Evolutionary conservation across 2,797 vertebrate genomes (phyloP).

Genomic region (Ctenochaetus hawaiiensis): DNA sequence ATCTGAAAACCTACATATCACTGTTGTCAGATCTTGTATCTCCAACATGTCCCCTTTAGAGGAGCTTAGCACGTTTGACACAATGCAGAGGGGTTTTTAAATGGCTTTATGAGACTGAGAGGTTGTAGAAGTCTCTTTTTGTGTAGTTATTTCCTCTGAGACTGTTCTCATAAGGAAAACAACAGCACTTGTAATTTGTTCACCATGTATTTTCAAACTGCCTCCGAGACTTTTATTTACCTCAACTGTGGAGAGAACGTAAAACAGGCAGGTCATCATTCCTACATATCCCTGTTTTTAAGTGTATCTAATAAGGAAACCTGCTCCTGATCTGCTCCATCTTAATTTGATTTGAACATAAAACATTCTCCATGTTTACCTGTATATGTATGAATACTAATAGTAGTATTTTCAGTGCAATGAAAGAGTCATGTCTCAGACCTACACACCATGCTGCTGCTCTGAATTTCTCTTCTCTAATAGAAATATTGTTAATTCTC

Average conservation of each 20-base stretch:
- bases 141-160: neutral
- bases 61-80: neutral
- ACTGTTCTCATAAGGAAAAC: constrained; percentile 14
- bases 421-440: neutral
- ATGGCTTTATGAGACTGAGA: neutral
- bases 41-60: neutral
- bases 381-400: too few relatives aligned
- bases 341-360: constrained; percentile 16
- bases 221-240: constrained; percentile 12
- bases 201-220: constrained; percentile 1
- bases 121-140: constrained; percentile 1
- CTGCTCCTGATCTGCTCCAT: neutral
- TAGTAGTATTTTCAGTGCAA: neutral
- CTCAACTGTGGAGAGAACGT: constrained; percentile 6
- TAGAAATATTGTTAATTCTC: constrained; percentile 5
- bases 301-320: neutral
- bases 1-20: constrained; percentile 13
- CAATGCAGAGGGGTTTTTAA: neutral
- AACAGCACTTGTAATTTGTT: constrained; percentile 33
- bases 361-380: neutral
- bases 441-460: neutral
- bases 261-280: neutral
- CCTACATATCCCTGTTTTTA: neutral
- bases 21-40: constrained; percentile 2
- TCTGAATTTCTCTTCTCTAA: constrained; percentile 4